These are phyloP conservation scores for Nematopogon swammerdamellus DNA, from an alignment of 2,888 invertebrate species.

Conservation along the genomic window DNA sequence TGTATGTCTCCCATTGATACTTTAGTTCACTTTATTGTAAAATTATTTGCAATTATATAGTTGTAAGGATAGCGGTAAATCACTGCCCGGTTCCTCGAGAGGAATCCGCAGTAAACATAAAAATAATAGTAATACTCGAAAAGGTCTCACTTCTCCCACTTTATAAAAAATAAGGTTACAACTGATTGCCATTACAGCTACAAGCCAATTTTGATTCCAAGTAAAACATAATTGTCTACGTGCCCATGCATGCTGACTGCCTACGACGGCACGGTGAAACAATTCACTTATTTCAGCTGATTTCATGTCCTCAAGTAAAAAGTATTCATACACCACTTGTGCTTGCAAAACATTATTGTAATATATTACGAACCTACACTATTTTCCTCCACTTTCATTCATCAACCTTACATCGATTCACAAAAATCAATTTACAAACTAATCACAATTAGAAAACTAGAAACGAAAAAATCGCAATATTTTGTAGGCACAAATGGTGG, in stretches of 20 bases:
- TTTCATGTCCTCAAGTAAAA: constrained; percentile 12
- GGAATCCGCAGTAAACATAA: too few relatives aligned
- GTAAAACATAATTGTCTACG: neutral
- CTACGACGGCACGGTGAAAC: neutral
- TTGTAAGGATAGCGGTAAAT: too few relatives aligned
- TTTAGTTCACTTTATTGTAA: too few relatives aligned
- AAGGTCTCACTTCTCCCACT: neutral
- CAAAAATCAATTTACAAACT: constrained; percentile 45
- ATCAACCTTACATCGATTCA: constrained; percentile 43
- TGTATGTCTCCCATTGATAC: too few relatives aligned
- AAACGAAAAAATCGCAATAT: constrained; percentile 30
- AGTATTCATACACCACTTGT: constrained; percentile 39
- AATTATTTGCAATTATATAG: too few relatives aligned
- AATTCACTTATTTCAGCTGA: too few relatives aligned
- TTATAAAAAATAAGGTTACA: neutral
- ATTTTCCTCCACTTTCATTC: constrained; percentile 36
- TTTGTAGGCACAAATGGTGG: constrained; percentile 34
- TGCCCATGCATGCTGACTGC: neutral
- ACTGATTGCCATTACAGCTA: neutral
- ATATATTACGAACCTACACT: neutral
- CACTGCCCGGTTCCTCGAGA: too few relatives aligned
- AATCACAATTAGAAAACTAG: constrained; percentile 7
- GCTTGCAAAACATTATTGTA: constrained; percentile 35
- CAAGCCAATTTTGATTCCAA: neutral
- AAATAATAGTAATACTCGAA: neutral